These are phyloP conservation scores for Teleopsis dalmanni DNA, from an alignment of 1,140 invertebrate species.

Conservation along the genomic window DNA sequence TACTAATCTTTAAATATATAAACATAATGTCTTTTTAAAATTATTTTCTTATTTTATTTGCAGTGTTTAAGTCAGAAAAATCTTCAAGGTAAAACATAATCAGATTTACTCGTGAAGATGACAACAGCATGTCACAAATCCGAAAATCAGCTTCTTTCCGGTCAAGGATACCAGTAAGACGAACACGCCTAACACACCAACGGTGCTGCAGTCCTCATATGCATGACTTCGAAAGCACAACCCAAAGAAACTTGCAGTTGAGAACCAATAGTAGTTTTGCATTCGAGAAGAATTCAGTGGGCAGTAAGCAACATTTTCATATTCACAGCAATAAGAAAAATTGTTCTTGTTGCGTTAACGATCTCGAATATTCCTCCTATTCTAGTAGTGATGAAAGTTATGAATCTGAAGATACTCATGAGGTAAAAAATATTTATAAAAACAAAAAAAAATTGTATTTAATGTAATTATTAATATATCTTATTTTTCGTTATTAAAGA, in stretches of 20 bases:
- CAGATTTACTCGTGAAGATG: neutral
- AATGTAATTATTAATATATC: neutral
- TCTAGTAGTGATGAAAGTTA: constrained; percentile 12
- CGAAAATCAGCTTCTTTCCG: constrained; percentile 14
- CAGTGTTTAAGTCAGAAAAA: no score
- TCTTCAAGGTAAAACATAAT: no score
- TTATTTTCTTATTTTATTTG: no score
- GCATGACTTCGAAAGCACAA: no score
- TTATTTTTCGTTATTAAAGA: neutral
- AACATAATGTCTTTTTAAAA: no score
- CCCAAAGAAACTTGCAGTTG: neutral
- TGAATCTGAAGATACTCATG: constrained; percentile 6
- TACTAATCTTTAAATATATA: no score
- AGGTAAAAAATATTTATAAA: constrained; percentile 7
- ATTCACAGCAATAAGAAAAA: neutral
- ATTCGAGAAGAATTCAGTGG: constrained; percentile 3
- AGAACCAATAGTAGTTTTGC: constrained; percentile 4
- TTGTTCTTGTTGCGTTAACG: neutral
- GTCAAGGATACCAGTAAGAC: constrained; percentile 9
- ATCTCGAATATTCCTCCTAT: neutral
- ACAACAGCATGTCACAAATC: constrained; percentile 11
- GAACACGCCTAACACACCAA: neutral
- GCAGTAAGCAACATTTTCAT: neutral
- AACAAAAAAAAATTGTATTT: no score
- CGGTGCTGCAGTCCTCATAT: no score